These are phyloP conservation scores for Oscheius sp. DNA, from an alignment of 2,888 invertebrate species.

Conservation along the genomic window DNA sequence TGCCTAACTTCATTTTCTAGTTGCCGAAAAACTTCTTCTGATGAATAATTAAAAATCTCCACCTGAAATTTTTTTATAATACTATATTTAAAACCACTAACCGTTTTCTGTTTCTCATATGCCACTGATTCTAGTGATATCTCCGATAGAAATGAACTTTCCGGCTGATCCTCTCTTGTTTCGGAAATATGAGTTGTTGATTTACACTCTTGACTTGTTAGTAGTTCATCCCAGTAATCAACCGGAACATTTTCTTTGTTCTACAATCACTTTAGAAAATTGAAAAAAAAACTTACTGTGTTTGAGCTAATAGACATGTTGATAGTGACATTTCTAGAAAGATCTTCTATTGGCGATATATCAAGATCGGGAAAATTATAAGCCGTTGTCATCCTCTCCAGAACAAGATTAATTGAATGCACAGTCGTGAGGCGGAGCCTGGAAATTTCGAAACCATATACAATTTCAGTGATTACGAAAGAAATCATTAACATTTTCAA, in stretches of 20 bases:
- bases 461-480: too few relatives aligned
- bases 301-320: neutral
- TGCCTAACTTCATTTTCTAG: slow-evolving; percentile 1
- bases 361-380: slow-evolving; percentile 20
- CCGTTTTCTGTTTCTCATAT: too few relatives aligned
- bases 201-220: neutral
- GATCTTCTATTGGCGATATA: slow-evolving; percentile 15
- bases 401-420: neutral
- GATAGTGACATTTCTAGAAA: neutral
- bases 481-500: too few relatives aligned
- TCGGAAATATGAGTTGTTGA: neutral
- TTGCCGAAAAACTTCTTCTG: slow-evolving; percentile 7
- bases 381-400: slow-evolving; percentile 11
- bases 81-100: too few relatives aligned
- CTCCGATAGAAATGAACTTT: too few relatives aligned
- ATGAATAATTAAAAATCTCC: slow-evolving; percentile 13
- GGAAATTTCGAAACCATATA: too few relatives aligned
- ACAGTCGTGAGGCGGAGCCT: too few relatives aligned
- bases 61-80: too few relatives aligned
- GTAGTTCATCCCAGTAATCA: neutral
- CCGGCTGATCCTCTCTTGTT: too few relatives aligned
- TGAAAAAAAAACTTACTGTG: slow-evolving; percentile 5
- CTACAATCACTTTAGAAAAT: slow-evolving; percentile 1
- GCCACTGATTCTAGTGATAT: too few relatives aligned
- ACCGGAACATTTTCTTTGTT: neutral